Evolutionary conservation across 2,113 vertebrate species (phyloP), one percentile per base, ranked within the genome.

Genomic region (Cottus gobio): DNA sequence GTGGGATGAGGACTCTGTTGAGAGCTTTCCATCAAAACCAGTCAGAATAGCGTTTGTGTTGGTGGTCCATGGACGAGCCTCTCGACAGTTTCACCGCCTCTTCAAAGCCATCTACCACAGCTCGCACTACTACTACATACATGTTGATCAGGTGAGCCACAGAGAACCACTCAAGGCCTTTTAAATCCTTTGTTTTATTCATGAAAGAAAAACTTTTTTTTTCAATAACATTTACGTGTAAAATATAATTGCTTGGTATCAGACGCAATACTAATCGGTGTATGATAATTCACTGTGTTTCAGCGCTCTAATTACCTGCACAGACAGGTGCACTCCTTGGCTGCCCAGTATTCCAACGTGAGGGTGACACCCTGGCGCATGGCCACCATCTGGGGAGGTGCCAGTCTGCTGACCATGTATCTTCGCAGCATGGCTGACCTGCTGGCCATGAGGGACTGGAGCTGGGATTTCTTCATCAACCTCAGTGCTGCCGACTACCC

Each of bases 391-490:
- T 99, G 98, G 98, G 98, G 98, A 0, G 98, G 98, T 5, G 98
- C 98, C 71, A 99, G 98, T 68, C 96, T 99, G 58, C 94, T 99
- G 77, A 95, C 96, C 87, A 99, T 98, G 90, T 99, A 99, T 92
- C 95, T 99, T 20, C 96, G 96, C 90, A 95, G 96, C 89, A 99
- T 99, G 98, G 91, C 92, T 18, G 98, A 99, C 91, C 93, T 99
- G 18, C 95, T 99, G 93, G 95, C 97, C 81, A 99, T 99, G 97
- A 94, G 87, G 28, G 96, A 99, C 92, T 99, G 98, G 98, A 95
- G 92, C 31, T 99, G 98, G 98, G 98, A 99, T 90, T 99, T 99
- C 95, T 99, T 99, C 94, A 99, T 99, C 91, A 99, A 99, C 95
- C 97, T 99, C 91, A 99, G 98, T 7, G 98, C 97, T 6, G 97